Percentiles rank a stretch among this genome's conserved stretches.
phyloP scores from a whole-genome alignment of 2,797 vertebrate genomes.

The Spinibarbus caldwelli region DNA sequence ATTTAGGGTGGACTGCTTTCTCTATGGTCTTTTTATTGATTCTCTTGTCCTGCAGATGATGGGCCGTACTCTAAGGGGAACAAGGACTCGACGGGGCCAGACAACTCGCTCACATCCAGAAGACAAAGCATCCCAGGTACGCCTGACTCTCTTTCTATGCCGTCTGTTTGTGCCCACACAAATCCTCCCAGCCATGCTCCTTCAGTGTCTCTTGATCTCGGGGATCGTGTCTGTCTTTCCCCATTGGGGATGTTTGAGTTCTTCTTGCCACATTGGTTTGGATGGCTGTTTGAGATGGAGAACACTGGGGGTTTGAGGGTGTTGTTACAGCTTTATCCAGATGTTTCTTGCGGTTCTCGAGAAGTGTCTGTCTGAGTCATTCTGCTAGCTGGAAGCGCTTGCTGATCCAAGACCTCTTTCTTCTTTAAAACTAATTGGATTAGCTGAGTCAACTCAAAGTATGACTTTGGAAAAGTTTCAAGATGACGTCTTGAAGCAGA shows the following conservation, averaged over 20 bases:
- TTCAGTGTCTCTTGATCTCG: slow-evolving; percentile 43
- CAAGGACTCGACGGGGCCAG: slow-evolving; percentile 85
- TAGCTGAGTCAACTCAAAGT: slow-evolving; percentile 30
- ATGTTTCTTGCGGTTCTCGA: slow-evolving; percentile 23
- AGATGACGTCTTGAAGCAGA: neutral
- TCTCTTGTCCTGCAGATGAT: slow-evolving; percentile 80
- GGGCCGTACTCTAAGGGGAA: slow-evolving; percentile 92
- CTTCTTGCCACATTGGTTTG: slow-evolving; percentile 43
- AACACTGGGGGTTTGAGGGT: slow-evolving; percentile 34
- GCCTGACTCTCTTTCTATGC: neutral
- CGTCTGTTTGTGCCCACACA: slow-evolving; percentile 19
- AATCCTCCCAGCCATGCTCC: slow-evolving; percentile 3
- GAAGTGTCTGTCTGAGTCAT: slow-evolving; percentile 30
- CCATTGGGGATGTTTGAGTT: slow-evolving; percentile 21
- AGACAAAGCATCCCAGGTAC: slow-evolving; percentile 97
- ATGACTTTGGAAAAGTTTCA: slow-evolving; percentile 14
- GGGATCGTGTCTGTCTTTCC: slow-evolving; percentile 26
- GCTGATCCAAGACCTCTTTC: slow-evolving; percentile 19
- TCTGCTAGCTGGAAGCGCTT: slow-evolving; percentile 20
- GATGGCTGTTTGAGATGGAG: slow-evolving; percentile 36
- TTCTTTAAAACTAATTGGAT: slow-evolving; percentile 24
- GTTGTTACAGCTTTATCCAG: slow-evolving; percentile 31
- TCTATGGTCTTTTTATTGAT: neutral
- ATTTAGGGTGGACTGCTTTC: neutral
- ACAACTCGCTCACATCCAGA: slow-evolving; percentile 83